phyloP scores from a whole-genome alignment of 2,888 invertebrate genomes.

The Tiliacea aurago region DNA sequence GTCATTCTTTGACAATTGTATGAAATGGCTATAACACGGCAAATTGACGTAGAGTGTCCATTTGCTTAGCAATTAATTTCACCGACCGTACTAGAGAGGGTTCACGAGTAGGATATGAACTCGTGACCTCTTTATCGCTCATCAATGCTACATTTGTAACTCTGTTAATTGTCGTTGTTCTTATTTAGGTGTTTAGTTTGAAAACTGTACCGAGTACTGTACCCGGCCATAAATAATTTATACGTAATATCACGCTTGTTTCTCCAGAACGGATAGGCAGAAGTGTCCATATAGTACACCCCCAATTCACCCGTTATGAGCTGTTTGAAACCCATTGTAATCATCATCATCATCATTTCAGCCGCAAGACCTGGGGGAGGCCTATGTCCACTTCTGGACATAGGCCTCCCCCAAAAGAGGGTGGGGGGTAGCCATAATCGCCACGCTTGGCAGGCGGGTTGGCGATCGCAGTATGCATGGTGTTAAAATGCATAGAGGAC shows the following conservation, averaged over 20 bases:
- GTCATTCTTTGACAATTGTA: no score
- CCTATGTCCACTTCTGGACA: no score
- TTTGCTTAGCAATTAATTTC: background rate
- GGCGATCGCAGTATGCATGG: no score
- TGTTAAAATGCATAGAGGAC: no score
- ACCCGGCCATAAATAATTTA: no score
- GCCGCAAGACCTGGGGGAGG: no score
- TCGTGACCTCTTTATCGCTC: constrained; percentile 47
- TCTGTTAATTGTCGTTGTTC: constrained; percentile 24
- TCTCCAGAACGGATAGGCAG: background rate
- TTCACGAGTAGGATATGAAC: constrained; percentile 46
- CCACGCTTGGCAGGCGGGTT: no score
- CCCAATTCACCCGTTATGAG: background rate
- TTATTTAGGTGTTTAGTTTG: constrained; percentile 12
- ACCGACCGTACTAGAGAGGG: constrained; percentile 2
- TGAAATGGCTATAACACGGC: no score
- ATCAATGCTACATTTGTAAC: constrained; percentile 15
- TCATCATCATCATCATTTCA: no score
- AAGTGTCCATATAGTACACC: background rate
- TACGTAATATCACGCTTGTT: background rate
- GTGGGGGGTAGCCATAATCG: no score
- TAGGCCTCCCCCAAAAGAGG: no score
- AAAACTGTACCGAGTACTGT: background rate
- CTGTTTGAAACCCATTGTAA: background rate
- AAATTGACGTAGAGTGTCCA: no score